These are phyloP conservation scores for Portunus trituberculatus DNA, from an alignment of 1,140 invertebrate species.

Conservation along the genomic window DNA sequence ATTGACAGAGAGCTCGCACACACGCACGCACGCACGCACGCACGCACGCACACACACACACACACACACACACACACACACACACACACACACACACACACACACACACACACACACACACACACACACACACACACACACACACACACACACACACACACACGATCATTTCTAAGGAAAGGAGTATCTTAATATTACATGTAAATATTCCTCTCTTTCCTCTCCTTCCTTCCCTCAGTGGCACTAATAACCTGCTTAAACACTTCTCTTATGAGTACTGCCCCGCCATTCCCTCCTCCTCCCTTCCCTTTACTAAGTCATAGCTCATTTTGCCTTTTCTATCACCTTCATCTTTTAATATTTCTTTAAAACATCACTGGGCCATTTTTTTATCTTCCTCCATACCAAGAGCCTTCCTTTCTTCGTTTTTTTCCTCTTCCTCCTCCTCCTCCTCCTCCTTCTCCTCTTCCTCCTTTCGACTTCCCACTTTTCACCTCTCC, in stretches of 20 bases:
- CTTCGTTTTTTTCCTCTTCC: neutral
- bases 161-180: neutral
- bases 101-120: constrained; percentile 20
- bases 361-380: neutral
- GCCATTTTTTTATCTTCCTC: neutral
- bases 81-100: constrained; percentile 11
- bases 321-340: neutral
- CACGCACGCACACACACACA: too few relatives aligned
- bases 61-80: neutral
- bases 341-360: neutral
- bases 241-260: neutral
- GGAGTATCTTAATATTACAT: neutral
- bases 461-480: neutral
- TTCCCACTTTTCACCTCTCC: neutral
- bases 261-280: too few relatives aligned
- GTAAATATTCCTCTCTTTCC: neutral
- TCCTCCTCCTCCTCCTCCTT: neutral
- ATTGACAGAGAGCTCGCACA: too few relatives aligned
- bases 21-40: too few relatives aligned
- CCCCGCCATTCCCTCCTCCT: neutral
- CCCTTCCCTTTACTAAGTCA: neutral
- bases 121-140: neutral
- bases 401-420: neutral
- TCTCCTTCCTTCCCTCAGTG: neutral
- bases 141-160: neutral